These are phyloP conservation scores for Diadophis punctatus DNA, from an alignment of 2,113 vertebrate genomes.

Conservation along the genomic window DNA sequence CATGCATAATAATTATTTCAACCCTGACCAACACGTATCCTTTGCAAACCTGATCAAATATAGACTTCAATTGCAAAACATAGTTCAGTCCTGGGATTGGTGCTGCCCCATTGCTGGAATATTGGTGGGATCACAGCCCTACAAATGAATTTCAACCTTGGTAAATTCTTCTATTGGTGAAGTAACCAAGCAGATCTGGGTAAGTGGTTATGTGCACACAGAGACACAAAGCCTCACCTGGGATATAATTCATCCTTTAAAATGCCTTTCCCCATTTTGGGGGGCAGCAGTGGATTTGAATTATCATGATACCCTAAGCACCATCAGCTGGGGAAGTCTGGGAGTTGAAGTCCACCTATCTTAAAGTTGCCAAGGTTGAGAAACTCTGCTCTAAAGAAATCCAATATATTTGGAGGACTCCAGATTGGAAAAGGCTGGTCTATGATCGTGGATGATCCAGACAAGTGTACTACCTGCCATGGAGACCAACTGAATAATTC, in stretches of 20 bases:
- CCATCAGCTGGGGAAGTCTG: background rate
- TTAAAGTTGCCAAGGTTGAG: background rate
- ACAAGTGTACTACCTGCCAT: background rate
- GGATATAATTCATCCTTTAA: no score
- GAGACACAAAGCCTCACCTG: background rate
- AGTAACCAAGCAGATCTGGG: background rate
- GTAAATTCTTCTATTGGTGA: background rate
- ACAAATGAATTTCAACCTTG: background rate
- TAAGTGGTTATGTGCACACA: background rate
- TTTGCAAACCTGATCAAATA: background rate
- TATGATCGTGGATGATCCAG: background rate
- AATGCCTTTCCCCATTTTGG: background rate
- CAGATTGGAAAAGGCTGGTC: background rate
- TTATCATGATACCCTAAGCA: background rate
- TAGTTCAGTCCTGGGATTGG: background rate
- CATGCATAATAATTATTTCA: background rate
- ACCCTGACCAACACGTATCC: background rate
- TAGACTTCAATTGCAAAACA: background rate
- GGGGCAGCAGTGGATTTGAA: background rate
- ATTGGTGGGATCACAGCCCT: background rate
- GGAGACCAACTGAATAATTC: background rate
- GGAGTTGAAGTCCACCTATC: background rate
- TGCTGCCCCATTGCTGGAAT: background rate
- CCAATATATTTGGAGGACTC: background rate
- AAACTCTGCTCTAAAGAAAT: background rate